phyloP scores from a whole-genome alignment of 2,113 vertebrate species.

The Atlantisia rogersi region DNA sequence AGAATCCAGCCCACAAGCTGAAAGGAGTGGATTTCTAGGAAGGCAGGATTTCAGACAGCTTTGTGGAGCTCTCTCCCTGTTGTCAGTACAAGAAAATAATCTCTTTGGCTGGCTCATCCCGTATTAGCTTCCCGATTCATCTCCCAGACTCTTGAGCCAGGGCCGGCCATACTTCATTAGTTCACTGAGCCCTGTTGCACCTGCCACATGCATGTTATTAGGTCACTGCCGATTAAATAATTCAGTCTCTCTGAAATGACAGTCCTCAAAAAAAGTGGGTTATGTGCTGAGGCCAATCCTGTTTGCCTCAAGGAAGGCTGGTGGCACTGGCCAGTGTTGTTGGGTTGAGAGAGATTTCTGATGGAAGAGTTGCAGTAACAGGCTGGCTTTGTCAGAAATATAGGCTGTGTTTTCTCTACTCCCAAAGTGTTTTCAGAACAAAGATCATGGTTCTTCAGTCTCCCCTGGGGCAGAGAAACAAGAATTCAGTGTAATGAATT shows the following conservation, averaged over 20 bases:
- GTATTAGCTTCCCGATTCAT: constrained; percentile 14
- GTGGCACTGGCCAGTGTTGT: background rate
- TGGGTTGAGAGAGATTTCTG: background rate
- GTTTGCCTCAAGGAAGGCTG: constrained; percentile 1
- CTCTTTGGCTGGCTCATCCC: constrained; percentile 54
- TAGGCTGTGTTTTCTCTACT: background rate
- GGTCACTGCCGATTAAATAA: constrained; percentile 54
- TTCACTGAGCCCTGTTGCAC: constrained; percentile 43
- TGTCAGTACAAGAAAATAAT: constrained; percentile 42
- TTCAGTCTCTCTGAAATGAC: background rate
- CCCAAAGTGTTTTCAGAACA: background rate
- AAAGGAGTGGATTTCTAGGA: constrained; percentile 26
- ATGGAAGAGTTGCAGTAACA: background rate
- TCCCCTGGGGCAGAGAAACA: background rate
- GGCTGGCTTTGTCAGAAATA: background rate
- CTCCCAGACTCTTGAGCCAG: constrained; percentile 3
- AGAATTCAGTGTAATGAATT: background rate
- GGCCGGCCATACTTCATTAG: background rate
- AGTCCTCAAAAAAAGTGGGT: constrained; percentile 29
- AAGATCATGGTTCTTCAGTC: background rate
- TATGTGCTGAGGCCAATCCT: constrained; percentile 3
- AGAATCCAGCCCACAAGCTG: background rate
- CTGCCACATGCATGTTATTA: constrained; percentile 42
- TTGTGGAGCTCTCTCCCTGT: background rate
- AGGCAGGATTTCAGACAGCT: constrained; percentile 29